Evolutionary conservation across 64 coral and sea anemone species (phyloP).

Genomic region (Dendronephthya gigantea): DNA sequence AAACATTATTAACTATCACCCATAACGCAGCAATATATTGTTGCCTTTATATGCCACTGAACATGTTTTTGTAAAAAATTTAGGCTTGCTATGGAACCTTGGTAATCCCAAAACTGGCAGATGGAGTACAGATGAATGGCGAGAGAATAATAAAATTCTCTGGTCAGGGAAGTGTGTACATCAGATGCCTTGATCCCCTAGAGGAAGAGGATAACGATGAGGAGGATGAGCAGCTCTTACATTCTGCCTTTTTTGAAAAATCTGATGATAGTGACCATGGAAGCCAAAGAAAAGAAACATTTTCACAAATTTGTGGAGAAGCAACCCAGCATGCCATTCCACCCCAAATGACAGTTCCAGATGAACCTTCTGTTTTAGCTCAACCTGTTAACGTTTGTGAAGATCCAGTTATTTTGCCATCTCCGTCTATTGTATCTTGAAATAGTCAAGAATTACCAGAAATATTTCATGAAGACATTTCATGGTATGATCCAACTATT

Average conservation of each 20-base stretch:
- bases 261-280: neutral
- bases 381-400: too few species aligned
- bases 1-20: too few species aligned
- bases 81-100: constrained; percentile 22
- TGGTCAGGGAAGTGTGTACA: neutral
- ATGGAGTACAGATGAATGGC: neutral
- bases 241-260: neutral
- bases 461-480: too few species aligned
- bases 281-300: neutral
- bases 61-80: too few species aligned
- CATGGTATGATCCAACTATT: neutral
- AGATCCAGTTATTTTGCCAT: too few species aligned
- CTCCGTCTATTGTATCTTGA: too few species aligned
- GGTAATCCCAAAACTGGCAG: constrained; percentile 8
- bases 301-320: neutral
- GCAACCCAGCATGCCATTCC: too few species aligned
- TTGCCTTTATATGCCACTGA: too few species aligned
- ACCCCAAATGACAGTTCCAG: too few species aligned
- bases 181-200: neutral
- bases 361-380: too few species aligned
- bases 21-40: too few species aligned
- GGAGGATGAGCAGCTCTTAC: neutral
- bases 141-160: neutral
- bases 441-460: too few species aligned
- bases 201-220: neutral